Conservation (phyloP, 2,113 vertebrate genomes). For the Amphiprion percula region DNA sequence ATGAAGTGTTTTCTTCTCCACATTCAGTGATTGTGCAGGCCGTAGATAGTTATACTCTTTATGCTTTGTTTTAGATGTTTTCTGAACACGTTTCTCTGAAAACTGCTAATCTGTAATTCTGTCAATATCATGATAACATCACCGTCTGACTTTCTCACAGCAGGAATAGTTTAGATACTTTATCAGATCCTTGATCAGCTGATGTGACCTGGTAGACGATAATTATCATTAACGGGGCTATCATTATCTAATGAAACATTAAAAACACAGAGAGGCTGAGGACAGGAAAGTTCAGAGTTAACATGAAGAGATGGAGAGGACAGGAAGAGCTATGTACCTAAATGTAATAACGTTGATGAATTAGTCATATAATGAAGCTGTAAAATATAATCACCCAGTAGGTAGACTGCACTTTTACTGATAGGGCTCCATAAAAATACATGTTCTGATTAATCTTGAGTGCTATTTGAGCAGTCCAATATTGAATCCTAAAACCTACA, state of each 20-base stretch:
- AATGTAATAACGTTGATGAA: too few relatives aligned
- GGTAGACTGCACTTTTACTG: too few relatives aligned
- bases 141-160: neutral
- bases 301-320: neutral
- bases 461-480: too few relatives aligned
- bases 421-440: too few relatives aligned
- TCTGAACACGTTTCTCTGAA: neutral
- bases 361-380: too few relatives aligned
- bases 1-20: neutral
- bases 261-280: neutral
- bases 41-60: too few relatives aligned
- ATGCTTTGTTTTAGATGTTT: neutral
- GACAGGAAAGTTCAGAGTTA: neutral
- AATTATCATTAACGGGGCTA: neutral
- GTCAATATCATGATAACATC: conserved; percentile 4
- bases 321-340: too few relatives aligned
- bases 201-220: neutral
- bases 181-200: neutral
- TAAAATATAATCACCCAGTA: neutral
- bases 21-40: too few relatives aligned
- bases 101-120: conserved; percentile 22
- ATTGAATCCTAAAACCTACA: too few relatives aligned
- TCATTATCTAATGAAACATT: conserved; percentile 8
- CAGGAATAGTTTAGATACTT: neutral
- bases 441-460: too few relatives aligned